phyloP scores from a whole-genome alignment of 1,140 invertebrate genomes.

The Brachionus asplanchnoidis region DNA sequence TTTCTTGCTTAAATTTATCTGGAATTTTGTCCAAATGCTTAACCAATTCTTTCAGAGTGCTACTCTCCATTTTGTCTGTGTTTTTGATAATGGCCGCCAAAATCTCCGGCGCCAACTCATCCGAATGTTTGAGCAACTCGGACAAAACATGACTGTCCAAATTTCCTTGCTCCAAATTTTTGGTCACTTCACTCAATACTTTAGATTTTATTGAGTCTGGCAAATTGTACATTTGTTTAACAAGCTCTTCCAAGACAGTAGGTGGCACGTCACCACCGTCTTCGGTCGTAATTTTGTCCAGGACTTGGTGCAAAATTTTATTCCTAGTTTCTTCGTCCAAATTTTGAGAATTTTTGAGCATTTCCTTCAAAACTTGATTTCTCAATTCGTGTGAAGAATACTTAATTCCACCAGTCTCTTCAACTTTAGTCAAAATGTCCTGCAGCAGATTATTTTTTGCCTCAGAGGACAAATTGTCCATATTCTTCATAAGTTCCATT shows the following conservation, averaged over 20 bases:
- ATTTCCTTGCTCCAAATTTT: constrained; percentile 18
- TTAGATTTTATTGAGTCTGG: background rate
- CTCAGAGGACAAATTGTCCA: constrained; percentile 36
- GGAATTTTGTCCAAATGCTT: constrained; percentile 33
- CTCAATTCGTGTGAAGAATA: background rate
- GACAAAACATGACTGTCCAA: constrained; percentile 26
- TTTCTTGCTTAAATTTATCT: constrained; percentile 21
- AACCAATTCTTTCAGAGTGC: background rate
- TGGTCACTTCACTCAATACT: constrained; percentile 10
- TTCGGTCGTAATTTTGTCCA: constrained; percentile 12
- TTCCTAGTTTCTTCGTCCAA: constrained; percentile 30
- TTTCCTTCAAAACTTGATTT: constrained; percentile 30
- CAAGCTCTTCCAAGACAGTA: constrained; percentile 17
- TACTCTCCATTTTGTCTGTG: constrained; percentile 11
- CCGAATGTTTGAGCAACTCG: background rate
- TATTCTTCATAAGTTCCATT: constrained; percentile 29
- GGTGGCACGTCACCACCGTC: background rate
- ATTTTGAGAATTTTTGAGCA: constrained; percentile 24
- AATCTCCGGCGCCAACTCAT: background rate
- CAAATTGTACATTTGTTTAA: constrained; percentile 38
- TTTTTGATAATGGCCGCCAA: background rate
- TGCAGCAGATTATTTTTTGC: background rate
- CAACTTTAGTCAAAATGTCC: constrained; percentile 9
- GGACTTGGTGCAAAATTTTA: constrained; percentile 28
- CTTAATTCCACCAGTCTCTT: background rate